Base-by-base conservation (phyloP, 2,888 invertebrate species). In the Caenorhabditis sp. region DNA sequence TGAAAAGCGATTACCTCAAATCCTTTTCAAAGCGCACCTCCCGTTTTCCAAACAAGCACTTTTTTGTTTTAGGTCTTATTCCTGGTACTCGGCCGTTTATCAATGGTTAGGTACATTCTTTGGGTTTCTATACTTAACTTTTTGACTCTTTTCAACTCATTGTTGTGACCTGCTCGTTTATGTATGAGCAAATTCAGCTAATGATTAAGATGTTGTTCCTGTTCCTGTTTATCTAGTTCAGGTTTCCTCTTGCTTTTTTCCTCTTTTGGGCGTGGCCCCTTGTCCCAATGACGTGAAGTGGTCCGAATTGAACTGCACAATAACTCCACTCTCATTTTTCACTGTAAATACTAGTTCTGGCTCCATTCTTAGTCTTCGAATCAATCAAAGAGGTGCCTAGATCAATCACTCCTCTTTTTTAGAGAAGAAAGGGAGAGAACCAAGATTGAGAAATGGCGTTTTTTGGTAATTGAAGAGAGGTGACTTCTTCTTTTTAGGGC, bases 371-470 rank as follows among this genome's bases (percentile, higher is more conserved):
- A 56, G 75, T 63, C 68, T 54, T 51, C 41, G 19, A 70, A 77
- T 77, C 69, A 77, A 77, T 77, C 77, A 77, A 70, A 70, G 70
- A 70, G 54, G 69, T 77, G 77, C 77, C 70, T 63, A 63, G 38
- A 77, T 77, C 77, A 77, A 77, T 77, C 77, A 77, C 77, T 77
- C 26, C 28, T 61, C 28, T 63, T 24, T 26, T 54, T 24, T 24
- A 4, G 35, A 38, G 51, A 58, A 58, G n/a, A n/a, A n/a, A n/a
- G n/a, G n/a, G n/a, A n/a, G 31, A 64, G 38, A 26, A 64, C 26
- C 26, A 63, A 56, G 26, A 35, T 31, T 16, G n/a, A 31, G 41
- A 73, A 76, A 47, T 69, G 14, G 44, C 56, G 12, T 59, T 76
- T 76, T 66, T 66, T 68, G 49, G 76, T 76, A 76, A 76, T 76